Evolutionary conservation across 2,888 invertebrate genomes (phyloP).

Genomic region (Eumerus sabulonum): DNA sequence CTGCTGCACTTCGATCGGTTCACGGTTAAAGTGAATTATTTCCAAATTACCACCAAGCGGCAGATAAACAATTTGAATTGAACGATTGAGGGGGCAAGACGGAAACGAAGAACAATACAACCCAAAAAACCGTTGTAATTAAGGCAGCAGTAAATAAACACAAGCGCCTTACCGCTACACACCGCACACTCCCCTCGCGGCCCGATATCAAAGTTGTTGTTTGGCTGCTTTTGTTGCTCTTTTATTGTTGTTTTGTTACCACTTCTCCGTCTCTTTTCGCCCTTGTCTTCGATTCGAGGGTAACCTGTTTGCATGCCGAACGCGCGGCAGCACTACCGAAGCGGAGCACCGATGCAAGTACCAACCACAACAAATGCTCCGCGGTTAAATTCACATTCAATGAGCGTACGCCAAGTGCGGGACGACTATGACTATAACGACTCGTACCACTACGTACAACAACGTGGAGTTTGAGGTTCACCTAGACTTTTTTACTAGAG

Average conservation of each 20-base stretch:
- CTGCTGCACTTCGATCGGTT: slow-evolving; percentile 8
- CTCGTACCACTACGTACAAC: no score
- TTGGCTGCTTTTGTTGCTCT: slow-evolving; percentile 12
- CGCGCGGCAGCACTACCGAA: slow-evolving; percentile 11
- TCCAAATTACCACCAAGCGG: slow-evolving; percentile 27
- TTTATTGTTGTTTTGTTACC: slow-evolving; percentile 13
- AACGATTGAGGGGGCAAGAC: slow-evolving; percentile 4
- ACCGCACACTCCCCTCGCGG: slow-evolving; percentile 23
- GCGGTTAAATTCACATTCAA: slow-evolving; percentile 61
- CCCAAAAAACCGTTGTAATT: slow-evolving; percentile 60
- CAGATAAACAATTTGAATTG: slow-evolving; percentile 30
- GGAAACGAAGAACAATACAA: background rate
- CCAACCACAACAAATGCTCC: slow-evolving; percentile 43
- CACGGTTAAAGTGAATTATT: slow-evolving; percentile 21
- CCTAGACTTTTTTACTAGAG: no score
- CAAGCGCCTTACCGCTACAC: slow-evolving; percentile 38
- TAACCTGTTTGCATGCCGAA: slow-evolving; percentile 42
- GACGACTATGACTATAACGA: background rate
- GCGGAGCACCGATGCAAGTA: background rate
- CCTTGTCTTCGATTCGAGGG: slow-evolving; percentile 5
- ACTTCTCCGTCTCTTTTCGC: no score
- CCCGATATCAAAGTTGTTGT: slow-evolving; percentile 26
- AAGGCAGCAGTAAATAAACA: slow-evolving; percentile 58
- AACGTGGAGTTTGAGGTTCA: no score
- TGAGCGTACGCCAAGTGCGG: slow-evolving; percentile 15